Evolutionary conservation across 30 jellyfish, hydroid and myxozoan species (phyloP).

Genomic region (Chrysaora quinquecirrha): DNA sequence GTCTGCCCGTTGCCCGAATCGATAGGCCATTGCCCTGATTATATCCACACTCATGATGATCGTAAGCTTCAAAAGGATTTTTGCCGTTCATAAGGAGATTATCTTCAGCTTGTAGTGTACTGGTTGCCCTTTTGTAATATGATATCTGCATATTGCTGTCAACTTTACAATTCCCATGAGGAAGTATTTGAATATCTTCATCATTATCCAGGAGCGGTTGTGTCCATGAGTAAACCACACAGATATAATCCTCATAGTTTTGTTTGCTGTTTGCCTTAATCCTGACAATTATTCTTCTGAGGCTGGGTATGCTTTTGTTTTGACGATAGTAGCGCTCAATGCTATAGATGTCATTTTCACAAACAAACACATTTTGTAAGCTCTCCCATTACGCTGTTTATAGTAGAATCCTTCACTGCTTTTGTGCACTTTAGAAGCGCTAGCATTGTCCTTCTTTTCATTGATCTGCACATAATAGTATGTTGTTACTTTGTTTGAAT

Average conservation of each 20-base stretch:
- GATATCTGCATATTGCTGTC: not conserved
- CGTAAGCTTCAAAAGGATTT: not conserved
- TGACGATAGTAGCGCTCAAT: conserved; percentile 1
- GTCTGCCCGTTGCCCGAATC: too few species aligned
- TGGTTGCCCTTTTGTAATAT: not conserved
- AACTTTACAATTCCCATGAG: not conserved
- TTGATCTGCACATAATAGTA: not conserved
- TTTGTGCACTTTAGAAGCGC: not conserved
- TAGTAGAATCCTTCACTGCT: not conserved
- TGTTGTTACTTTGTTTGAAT: not conserved
- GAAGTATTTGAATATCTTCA: not conserved
- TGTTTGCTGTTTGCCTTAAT: not conserved
- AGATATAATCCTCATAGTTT: not conserved
- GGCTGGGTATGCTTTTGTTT: not conserved
- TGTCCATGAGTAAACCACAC: not conserved
- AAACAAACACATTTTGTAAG: not conserved
- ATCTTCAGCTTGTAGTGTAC: not conserved
- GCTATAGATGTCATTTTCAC: not conserved
- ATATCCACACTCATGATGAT: too few species aligned
- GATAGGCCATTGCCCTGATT: too few species aligned
- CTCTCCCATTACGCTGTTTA: not conserved
- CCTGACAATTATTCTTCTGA: not conserved
- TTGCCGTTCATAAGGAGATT: not conserved
- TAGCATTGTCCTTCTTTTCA: not conserved
- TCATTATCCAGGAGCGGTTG: not conserved